Base-by-base conservation (phyloP, 2,113 vertebrate species). In the Marmota monax region DNA sequence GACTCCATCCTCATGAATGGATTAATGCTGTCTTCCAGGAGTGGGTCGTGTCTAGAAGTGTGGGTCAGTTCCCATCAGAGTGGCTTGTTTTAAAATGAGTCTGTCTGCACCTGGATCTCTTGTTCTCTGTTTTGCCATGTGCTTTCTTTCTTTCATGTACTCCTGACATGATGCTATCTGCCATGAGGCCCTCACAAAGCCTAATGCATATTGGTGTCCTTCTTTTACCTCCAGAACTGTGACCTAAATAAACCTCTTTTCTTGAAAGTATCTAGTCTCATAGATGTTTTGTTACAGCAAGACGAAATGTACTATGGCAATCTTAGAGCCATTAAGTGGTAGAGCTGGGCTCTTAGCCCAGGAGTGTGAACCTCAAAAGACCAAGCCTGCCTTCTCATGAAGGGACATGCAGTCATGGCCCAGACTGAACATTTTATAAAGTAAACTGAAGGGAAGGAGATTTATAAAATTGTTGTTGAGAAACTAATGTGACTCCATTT, bases 131-230 rank as follows among this genome's bases (percentile, higher is more conserved):
- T 82, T 94, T 34, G 3, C 27, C 23, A 3, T 34, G 14, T 67
- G 29, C 20, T 45, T 27, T 13, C 1, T 39, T 4, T 22, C 2
- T 27, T 73, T 29, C 1, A 12, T 2, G 13, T 22, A 22, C 10
- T 34, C 45, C 23, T 0, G 8, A 14, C 13, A 1, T 34, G 56
- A 42, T 23, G 11, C 4, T 23, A 61, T 72, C 4, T 4, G 14
- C 23, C 12, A 20, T 16, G 32, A 23, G 7, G 7, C 7, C 17
- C 34, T 63, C 18, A 3, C 32, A 82, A 8, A 80, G 45, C 25
- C 58, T 73, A 34, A 8, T 17, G 39, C 4, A 34, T 53, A 39
- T 3, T 25, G 29, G 7, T 12, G 1, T 65, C 8, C 22, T 84
- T 27, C 42, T 89, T 8, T 56, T 67, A n/a, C 27, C 2, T 51